Evolutionary conservation across 2,113 vertebrate genomes (phyloP), one percentile per base, ranked within the genome.

Genomic region (Excalfactoria chinensis): DNA sequence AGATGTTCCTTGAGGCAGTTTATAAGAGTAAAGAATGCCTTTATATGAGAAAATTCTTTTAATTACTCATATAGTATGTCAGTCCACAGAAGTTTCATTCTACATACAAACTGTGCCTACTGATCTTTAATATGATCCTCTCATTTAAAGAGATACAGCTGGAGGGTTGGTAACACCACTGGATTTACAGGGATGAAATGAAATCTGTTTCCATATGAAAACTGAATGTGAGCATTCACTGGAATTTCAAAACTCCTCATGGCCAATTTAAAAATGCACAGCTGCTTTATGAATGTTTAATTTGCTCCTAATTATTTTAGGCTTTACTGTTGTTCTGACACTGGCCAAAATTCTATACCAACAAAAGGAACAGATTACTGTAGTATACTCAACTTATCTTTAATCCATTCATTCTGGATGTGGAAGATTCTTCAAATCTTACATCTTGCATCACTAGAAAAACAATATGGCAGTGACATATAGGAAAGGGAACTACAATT

Each of bases 221-320:
- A 86, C 23, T 28, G 2, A 32, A 28, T 53, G 32, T 9, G 15
- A 87, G 4, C 23, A 71, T 44, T 91, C 78, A 70, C 22, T 67
- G 55, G 37, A 40, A 87, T 44, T 62, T 20, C 43, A n/a, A 60
- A 89, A 84, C 67, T 44, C 70, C 55, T 60, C 4, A 4, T 40
- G 84, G 74, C 32, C 77, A 21, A 51, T 82, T 81, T 20, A 81
- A 67, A 82, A 84, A 82, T 3, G 7, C 41, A 76, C 76, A 88
- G 41, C 44, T 94, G 79, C 44, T 90, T 88, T 73, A 89, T 88
- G 41, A 85, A 73, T 80, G 86, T 90, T 91, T 86, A 41, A 88
- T 70, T 73, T 59, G 9, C 4, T 73, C 2, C 28, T 69, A 85
- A 85, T 85, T 68, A 72, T 83, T 95, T 80, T 84, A 80, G 72